Conservation (phyloP, 2,888 invertebrate species). For the Yponomeuta plumbellus region DNA sequence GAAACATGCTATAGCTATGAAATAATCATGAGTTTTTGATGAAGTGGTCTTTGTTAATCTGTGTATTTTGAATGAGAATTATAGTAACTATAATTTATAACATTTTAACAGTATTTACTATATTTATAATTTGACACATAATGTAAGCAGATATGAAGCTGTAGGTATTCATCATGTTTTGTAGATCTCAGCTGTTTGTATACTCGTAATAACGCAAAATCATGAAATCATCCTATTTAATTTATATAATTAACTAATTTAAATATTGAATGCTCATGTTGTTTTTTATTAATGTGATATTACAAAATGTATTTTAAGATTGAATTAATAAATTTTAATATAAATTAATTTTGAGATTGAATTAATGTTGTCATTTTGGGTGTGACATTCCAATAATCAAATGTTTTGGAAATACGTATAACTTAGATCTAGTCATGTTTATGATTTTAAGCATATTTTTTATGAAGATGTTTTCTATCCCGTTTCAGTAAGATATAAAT, state of each 20-base stretch:
- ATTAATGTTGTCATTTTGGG: not conserved
- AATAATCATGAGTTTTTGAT: no score
- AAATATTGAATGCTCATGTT: not conserved
- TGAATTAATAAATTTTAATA: not conserved
- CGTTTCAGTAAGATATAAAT: constrained; percentile 2
- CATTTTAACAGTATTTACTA: not conserved
- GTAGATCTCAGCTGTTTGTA: not conserved
- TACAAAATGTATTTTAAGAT: not conserved
- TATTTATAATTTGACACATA: not conserved
- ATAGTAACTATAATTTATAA: no score
- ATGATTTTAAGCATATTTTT: constrained; percentile 3
- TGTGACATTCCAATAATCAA: constrained; percentile 1
- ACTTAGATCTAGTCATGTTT: constrained; percentile 12
- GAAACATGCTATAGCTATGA: no score
- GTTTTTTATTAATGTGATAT: not conserved
- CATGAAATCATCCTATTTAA: not conserved
- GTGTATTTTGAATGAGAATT: no score
- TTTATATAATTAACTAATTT: not conserved
- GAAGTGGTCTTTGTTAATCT: no score
- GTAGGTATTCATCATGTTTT: not conserved
- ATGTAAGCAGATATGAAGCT: not conserved
- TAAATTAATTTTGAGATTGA: not conserved
- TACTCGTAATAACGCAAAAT: not conserved
- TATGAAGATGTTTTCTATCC: not conserved
- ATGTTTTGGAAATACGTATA: constrained; percentile 23